Conservation (phyloP, 64 coral and sea anemone species). For the Orbicella faveolata region DNA sequence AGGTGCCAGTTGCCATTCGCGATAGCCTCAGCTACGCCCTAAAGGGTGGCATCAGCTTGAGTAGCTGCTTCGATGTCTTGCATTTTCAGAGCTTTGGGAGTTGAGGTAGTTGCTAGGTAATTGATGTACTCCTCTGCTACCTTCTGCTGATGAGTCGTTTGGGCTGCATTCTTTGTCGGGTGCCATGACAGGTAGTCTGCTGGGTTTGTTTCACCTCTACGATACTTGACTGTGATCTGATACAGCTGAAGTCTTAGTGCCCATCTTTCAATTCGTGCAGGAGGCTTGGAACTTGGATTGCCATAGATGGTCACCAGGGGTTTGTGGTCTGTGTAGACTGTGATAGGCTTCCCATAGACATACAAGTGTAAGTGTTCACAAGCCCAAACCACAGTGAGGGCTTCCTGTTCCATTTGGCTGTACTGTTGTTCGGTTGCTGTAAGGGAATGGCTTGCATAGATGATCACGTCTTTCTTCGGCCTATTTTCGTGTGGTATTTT, state of each 20-base stretch:
- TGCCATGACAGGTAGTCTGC: constrained; percentile 67
- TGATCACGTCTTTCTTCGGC: background rate
- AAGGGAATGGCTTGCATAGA: constrained; percentile 28
- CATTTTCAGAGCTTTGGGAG: constrained; percentile 50
- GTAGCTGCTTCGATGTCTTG: constrained; percentile 40
- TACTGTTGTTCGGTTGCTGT: constrained; percentile 20
- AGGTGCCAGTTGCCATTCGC: constrained; percentile 5
- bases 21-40: constrained; percentile 27
- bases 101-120: constrained; percentile 45
- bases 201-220: constrained; percentile 35
- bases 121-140: constrained; percentile 47
- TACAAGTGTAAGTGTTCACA: constrained; percentile 7
- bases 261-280: constrained; percentile 55
- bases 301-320: constrained; percentile 51
- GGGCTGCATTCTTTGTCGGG: background rate
- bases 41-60: constrained; percentile 24
- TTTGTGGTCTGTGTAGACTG: constrained; percentile 29
- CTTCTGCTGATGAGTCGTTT: constrained; percentile 49
- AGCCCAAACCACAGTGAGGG: background rate
- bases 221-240: constrained; percentile 51
- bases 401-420: background rate
- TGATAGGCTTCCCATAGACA: constrained; percentile 50
- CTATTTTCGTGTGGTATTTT: too few species aligned
- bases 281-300: constrained; percentile 44
- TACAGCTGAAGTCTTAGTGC: constrained; percentile 61